Percentiles rank a stretch among this genome's conserved stretches.
Evolutionary conservation across 2,113 vertebrate species (phyloP).

Genomic region (Nothocercus nigrocapillus): DNA sequence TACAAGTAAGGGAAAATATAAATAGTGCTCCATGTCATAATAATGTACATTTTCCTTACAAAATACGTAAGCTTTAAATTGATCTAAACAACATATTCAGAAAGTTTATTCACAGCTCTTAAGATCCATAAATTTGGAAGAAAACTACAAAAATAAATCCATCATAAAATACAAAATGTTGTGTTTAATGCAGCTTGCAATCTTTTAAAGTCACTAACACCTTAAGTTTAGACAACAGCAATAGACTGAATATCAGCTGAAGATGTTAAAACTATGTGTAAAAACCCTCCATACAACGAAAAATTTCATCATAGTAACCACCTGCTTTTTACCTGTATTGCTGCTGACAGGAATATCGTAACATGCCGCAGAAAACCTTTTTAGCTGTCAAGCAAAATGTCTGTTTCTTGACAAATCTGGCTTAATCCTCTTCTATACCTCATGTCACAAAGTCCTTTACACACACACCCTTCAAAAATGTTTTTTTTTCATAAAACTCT

Average conservation of each 20-base stretch:
- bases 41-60: background rate
- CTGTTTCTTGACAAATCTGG: slow-evolving; percentile 58
- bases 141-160: background rate
- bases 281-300: slow-evolving; percentile 19
- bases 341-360: slow-evolving; percentile 41
- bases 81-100: background rate
- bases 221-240: slow-evolving; percentile 27
- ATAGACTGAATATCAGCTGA: slow-evolving; percentile 1
- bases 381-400: slow-evolving; percentile 54
- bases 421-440: slow-evolving; percentile 38
- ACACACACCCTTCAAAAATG: slow-evolving; percentile 24
- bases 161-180: background rate
- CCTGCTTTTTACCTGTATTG: slow-evolving; percentile 37
- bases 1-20: background rate
- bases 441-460: slow-evolving; percentile 17
- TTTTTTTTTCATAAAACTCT: slow-evolving; percentile 16
- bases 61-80: background rate
- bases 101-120: background rate
- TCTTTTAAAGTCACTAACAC: slow-evolving; percentile 29
- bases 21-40: background rate
- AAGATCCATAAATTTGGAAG: background rate
- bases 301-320: slow-evolving; percentile 16
- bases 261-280: slow-evolving; percentile 6
- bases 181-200: background rate
- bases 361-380: slow-evolving; percentile 42